Conservation (phyloP, 2,113 vertebrate genomes). For the Neomonachus schauinslandi region DNA sequence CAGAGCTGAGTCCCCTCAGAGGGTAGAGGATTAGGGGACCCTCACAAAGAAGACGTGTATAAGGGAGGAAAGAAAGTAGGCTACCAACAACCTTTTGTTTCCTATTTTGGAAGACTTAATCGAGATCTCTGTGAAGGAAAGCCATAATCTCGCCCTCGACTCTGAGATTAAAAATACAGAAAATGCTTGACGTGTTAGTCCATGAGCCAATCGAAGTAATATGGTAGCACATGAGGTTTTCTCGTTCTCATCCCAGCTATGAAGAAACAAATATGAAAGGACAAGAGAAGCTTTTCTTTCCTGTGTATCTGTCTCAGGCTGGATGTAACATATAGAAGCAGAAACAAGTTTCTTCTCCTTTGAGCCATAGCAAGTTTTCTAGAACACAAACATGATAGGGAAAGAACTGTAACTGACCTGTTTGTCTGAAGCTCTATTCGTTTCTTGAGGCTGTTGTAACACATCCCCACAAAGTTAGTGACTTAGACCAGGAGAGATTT, state of each 20-base stretch:
- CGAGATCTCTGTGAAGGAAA: neutral
- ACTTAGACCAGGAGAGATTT: neutral
- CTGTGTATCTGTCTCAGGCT: neutral
- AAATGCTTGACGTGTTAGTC: fast-evolving
- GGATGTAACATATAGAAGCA: neutral
- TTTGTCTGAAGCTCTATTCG: neutral
- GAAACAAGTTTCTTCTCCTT: neutral
- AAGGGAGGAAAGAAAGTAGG: too few species aligned
- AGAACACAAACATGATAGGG: neutral
- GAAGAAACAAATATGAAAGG: too few species aligned
- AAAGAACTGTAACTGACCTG: neutral
- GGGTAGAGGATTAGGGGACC: neutral
- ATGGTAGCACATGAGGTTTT: fast-evolving
- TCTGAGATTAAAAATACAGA: neutral
- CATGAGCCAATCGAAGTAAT: too few species aligned
- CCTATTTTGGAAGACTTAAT: neutral
- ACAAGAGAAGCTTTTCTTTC: neutral
- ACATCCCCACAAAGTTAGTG: neutral
- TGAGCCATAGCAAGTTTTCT: fast-evolving
- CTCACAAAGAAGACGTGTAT: fast-evolving
- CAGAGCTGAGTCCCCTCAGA: neutral
- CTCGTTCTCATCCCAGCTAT: neutral
- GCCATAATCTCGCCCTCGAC: neutral
- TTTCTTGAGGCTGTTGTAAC: neutral
- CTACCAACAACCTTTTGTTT: neutral